Evolutionary conservation across 1,140 invertebrate species (phyloP), one percentile per base, ranked within the genome.

Genomic region (Bombyx mandarina): DNA sequence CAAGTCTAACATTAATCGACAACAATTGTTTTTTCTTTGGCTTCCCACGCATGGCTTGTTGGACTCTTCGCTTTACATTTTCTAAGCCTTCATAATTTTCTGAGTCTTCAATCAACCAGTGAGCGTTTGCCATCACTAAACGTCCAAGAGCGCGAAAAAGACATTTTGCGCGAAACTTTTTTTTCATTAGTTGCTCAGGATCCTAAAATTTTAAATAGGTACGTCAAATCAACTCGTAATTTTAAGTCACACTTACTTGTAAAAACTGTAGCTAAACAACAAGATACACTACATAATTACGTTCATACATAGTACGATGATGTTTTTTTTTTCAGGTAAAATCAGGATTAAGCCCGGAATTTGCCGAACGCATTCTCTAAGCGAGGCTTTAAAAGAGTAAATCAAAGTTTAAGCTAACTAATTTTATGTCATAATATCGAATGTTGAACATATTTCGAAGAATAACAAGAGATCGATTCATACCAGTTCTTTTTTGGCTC

Each of bases 111-210:
- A 74, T 75, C 49, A 92, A 66, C 91, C 91, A 92, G 58, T 86
- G 85, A 5, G 82, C 74, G 64, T 91, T 91, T 9, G 83, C 82
- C 48, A 91, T 76, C 6, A 91, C 89, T 9, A 88, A 65, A 52
- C 91, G 86, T 0, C 89, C 88, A 0, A 88, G 57, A 0, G 91
- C 89, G 8, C 88, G 87, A 66, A 92, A 92, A 53, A 88, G 75
- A 65, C 88, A 85, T 74, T 85, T 88, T 6, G 89, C 89, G 22
- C 70, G 83, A 69, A 80, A 84, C 65, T 86, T 86, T 66, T 66
- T 71, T 67, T 71, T 66, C 77, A 85, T 77, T 26, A 58, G 56
- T 57, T 80, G 75, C 62, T 84, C 82, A 1, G 80, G 78, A 58
- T 83, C 80, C 86, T 88, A 56, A 46, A 35, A 9, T 47, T 47